Evolutionary conservation across 2,113 vertebrate species (phyloP).

Genomic region (Malurus elegans): DNA sequence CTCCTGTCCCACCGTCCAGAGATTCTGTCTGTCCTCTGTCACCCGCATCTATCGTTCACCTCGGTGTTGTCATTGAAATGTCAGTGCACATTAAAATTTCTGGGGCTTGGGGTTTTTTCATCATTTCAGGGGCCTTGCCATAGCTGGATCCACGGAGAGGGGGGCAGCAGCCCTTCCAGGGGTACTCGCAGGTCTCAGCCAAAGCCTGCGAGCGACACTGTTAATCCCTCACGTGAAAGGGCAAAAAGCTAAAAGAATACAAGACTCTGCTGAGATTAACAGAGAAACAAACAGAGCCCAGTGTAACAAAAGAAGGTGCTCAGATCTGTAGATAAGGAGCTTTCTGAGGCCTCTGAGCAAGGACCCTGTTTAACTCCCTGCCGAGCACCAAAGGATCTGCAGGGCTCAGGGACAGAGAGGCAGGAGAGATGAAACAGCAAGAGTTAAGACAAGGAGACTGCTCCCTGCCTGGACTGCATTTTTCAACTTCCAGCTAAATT

Average conservation of each 20-base stretch:
- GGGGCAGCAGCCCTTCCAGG: neutral
- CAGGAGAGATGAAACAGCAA: neutral
- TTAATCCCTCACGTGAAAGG: slow-evolving; percentile 40
- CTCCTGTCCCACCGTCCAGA: neutral
- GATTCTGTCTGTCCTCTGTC: neutral
- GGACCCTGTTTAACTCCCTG: slow-evolving; percentile 45
- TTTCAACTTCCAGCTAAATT: slow-evolving; percentile 1
- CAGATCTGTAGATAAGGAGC: slow-evolving; percentile 48
- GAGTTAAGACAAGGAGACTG: neutral
- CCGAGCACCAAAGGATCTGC: neutral
- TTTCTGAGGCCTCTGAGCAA: slow-evolving; percentile 22
- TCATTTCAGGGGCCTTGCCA: neutral
- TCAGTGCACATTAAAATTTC: neutral
- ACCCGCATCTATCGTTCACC: rapidly evolving
- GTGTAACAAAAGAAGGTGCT: slow-evolving; percentile 58
- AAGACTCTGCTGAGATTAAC: slow-evolving; percentile 36
- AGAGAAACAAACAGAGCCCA: slow-evolving; percentile 40
- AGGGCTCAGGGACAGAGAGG: neutral
- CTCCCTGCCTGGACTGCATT: neutral
- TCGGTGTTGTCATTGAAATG: neutral
- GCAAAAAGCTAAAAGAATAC: slow-evolving; percentile 62
- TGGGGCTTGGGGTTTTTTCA: neutral
- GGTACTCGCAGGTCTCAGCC: neutral
- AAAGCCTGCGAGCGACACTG: neutral
- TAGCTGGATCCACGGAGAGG: rapidly evolving